phyloP scores from a whole-genome alignment of 1,140 invertebrate species.

The Lamellibrachia luymesi region DNA sequence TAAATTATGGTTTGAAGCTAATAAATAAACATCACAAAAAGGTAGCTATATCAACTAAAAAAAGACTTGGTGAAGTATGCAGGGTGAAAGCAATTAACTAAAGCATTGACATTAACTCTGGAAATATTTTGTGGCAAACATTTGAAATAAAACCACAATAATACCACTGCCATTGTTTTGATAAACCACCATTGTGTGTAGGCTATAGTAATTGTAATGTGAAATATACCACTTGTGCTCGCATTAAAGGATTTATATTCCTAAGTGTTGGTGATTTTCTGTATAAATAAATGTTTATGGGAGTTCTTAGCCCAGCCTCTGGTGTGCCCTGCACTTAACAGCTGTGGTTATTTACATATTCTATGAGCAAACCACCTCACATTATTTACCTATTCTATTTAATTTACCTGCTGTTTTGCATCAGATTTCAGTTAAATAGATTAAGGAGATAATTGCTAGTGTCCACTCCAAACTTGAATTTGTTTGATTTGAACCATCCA shows the following conservation, averaged over 20 bases:
- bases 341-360: background rate
- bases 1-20: background rate
- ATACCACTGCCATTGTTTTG: background rate
- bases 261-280: background rate
- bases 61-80: background rate
- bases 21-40: background rate
- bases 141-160: background rate
- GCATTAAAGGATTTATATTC: background rate
- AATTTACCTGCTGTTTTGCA: conserved; percentile 5
- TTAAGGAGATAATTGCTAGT: background rate
- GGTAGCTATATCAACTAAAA: background rate
- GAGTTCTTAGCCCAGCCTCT: background rate
- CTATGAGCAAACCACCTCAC: background rate
- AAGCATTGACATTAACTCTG: background rate
- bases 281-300: conserved; percentile 6
- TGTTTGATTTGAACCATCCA: conserved; percentile 2
- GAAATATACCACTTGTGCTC: background rate
- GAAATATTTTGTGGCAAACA: background rate
- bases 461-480: background rate
- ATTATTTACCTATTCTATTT: conserved; percentile 6
- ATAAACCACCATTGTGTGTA: background rate
- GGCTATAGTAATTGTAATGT: background rate
- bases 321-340: background rate
- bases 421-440: background rate
- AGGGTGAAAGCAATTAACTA: background rate